These are phyloP conservation scores for Acleris holmiana DNA, from an alignment of 2,888 invertebrate species.

Conservation along the genomic window DNA sequence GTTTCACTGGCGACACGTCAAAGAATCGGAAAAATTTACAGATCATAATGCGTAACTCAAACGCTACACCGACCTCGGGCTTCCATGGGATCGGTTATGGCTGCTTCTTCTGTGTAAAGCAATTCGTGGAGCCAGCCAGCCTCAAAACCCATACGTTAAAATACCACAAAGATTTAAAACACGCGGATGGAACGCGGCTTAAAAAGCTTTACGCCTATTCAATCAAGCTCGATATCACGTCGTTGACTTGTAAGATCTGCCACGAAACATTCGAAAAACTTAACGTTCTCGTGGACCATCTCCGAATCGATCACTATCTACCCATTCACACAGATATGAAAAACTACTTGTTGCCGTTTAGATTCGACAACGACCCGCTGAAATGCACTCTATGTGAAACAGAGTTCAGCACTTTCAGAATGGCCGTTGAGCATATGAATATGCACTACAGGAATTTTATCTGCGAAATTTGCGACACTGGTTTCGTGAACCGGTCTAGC, in stretches of 20 bases:
- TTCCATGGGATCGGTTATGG: slow-evolving; percentile 23
- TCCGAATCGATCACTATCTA: slow-evolving; percentile 16
- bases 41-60: slow-evolving; percentile 46
- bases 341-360: slow-evolving; percentile 57
- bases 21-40: slow-evolving; percentile 43
- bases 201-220: slow-evolving; percentile 2
- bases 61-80: slow-evolving; percentile 44
- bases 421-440: slow-evolving; percentile 57
- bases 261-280: slow-evolving; percentile 10
- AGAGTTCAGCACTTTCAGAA: slow-evolving; percentile 49
- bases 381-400: slow-evolving; percentile 49
- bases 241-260: slow-evolving; percentile 14
- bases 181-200: not conserved
- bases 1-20: slow-evolving; percentile 17
- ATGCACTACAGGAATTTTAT: slow-evolving; percentile 54
- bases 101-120: slow-evolving; percentile 36
- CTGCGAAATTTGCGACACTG: slow-evolving; percentile 49
- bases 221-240: slow-evolving; percentile 26
- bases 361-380: slow-evolving; percentile 49
- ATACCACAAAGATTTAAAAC: slow-evolving; percentile 18
- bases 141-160: slow-evolving; percentile 33
- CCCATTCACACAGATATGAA: slow-evolving; percentile 43
- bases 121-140: slow-evolving; percentile 19
- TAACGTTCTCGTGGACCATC: slow-evolving; percentile 38
- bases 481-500: slow-evolving; percentile 50